Evolutionary conservation across 2,113 vertebrate species (phyloP).

Genomic region (Kryptolebias marmoratus): DNA sequence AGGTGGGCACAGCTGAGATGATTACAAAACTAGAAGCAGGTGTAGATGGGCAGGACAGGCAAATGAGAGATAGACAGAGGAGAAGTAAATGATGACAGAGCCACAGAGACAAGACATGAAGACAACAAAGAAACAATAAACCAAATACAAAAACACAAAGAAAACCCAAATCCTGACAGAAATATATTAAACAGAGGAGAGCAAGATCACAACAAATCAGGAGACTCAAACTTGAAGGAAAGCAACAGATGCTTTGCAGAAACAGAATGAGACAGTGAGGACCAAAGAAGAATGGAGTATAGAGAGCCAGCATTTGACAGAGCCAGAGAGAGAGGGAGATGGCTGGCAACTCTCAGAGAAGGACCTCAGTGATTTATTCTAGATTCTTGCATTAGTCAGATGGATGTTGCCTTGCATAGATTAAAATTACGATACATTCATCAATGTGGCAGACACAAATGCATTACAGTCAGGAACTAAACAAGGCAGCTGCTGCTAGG

Average conservation of each 20-base stretch:
- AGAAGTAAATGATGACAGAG: no score
- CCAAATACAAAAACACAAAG: no score
- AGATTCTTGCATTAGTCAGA: conserved; percentile 75
- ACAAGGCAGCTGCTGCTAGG: conserved; percentile 73
- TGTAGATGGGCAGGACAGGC: no score
- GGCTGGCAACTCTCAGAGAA: conserved; percentile 48
- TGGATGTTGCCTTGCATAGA: conserved; percentile 73
- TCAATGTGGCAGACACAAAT: conserved; percentile 82
- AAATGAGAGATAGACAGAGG: no score
- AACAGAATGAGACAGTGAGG: conserved; percentile 9
- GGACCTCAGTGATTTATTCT: conserved; percentile 75
- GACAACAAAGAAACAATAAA: no score
- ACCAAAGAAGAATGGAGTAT: not conserved
- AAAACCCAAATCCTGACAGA: no score
- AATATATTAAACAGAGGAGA: not conserved
- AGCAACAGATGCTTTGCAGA: conserved; percentile 6
- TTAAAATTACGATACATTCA: conserved; percentile 84
- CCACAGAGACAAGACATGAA: no score
- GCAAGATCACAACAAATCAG: conserved; percentile 10
- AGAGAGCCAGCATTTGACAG: conserved; percentile 35
- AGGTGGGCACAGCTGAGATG: no score
- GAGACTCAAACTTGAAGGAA: conserved; percentile 15
- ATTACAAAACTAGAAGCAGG: no score
- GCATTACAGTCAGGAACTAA: conserved; percentile 83
- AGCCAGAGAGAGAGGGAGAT: conserved; percentile 17